Evolutionary conservation across 2,888 invertebrate species (phyloP), one percentile per base, ranked within the genome.

Genomic region (Andrena marginata): DNA sequence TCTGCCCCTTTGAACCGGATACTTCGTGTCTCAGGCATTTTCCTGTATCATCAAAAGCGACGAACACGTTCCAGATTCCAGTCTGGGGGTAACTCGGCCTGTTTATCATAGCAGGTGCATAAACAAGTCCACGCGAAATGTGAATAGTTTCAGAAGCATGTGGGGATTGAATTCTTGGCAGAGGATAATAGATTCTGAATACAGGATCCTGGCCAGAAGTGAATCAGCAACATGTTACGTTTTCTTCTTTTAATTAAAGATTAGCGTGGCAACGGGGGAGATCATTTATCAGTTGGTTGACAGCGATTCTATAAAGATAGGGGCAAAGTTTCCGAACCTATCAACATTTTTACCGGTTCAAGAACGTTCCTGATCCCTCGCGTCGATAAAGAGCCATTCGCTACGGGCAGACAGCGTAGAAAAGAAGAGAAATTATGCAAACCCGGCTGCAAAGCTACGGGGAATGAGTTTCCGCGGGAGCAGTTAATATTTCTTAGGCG

Each of bases 291-390:
- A 67, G 26, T 42, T 13, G 13, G 60, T 23, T 51, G 76, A 51
- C 49, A 60, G 60, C 77, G 75, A 77, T 67, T 42, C 35, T 33
- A n/a, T 31, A 60, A 51, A 51, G 59, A 42, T 51, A 65, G 13
- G 60, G 10, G 20, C 10, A 2, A 31, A n/a, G 33, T 51, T 31
- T 26, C 31, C 29, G 13, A 51, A 60, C 65, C 60, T 62, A 48
- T 77, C 29, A 29, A 74, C 48, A 60, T 74, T 64, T 64, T 33
- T 35, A 54, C 54, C 69, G 69, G 69, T 31, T 26, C 56, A 2
- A 64, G 48, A 42, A 42, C 33, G n/a, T 10, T 31, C 5, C 29
- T 20, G 42, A 62, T 33, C 31, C 8, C 31, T 20, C 5, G 20
- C n/a, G 23, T 67, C 62, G 76, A 67, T 76, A 48, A 68, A 20